phyloP scores from a whole-genome alignment of 2,797 vertebrate genomes.

The Ctenosaura bakeri region DNA sequence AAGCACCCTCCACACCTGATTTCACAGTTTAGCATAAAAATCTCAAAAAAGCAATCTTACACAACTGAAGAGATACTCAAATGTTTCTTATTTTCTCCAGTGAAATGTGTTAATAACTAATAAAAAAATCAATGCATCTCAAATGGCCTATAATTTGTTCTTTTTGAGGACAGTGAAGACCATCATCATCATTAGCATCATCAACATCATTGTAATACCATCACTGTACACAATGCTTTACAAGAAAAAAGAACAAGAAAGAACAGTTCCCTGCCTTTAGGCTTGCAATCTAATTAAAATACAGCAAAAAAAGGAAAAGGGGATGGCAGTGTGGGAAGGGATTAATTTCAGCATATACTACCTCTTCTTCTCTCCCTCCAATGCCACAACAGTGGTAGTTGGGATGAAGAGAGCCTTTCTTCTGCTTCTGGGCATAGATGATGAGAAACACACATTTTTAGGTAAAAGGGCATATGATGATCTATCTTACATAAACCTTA shows the following conservation, averaged over 20 bases:
- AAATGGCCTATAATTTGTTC: constrained; percentile 54
- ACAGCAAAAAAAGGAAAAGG: no score
- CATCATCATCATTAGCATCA: no score
- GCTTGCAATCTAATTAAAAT: no score
- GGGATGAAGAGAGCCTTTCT: no score
- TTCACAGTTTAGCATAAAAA: constrained; percentile 67
- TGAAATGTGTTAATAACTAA: constrained; percentile 57
- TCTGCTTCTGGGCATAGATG: constrained; percentile 19
- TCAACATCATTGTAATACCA: no score
- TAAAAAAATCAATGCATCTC: constrained; percentile 39
- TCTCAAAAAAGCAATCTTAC: constrained; percentile 51
- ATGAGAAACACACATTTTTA: constrained; percentile 34
- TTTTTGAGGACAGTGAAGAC: constrained; percentile 51
- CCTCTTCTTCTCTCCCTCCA: no score
- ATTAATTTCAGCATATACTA: no score
- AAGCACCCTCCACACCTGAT: constrained; percentile 34
- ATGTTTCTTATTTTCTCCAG: constrained; percentile 45
- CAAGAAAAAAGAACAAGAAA: no score
- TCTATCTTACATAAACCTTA: constrained; percentile 5
- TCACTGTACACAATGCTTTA: no score
- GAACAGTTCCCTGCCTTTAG: no score
- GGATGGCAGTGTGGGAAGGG: no score
- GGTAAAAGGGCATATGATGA: constrained; percentile 10
- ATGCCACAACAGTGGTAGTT: no score
- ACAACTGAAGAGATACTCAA: constrained; percentile 50